Base-by-base conservation (phyloP, 1,140 invertebrate genomes). In the Carcinoscorpius rotundicauda region DNA sequence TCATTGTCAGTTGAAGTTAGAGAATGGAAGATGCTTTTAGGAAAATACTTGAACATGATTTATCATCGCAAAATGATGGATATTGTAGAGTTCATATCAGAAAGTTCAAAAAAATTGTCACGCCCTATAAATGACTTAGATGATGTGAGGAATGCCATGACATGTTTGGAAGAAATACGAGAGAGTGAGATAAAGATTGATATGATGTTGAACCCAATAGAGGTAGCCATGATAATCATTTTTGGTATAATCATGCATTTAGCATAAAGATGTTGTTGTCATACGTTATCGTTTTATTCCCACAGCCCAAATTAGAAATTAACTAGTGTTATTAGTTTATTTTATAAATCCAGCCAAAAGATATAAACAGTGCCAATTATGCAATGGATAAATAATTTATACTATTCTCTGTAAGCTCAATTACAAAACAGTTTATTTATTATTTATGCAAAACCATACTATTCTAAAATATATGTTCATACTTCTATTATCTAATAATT, bases 161-260 rank as follows among this genome's bases (percentile, higher is more conserved):
- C 81, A 66, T 86, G 86, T 63, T 76, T 93, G n/a, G 83, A 85
- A 69, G 80, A 84, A 55, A 86, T 93, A 69, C 77, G 88, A 58
- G 78, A 80, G 62, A 74, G 75, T 64, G 76, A 79, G 73, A 88
- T 91, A 68, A 80, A 83, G 70, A 84, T 90, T 78, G 89, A 92
- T 66, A 81, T 85, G 78, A 82, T 83, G 71, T 75, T 92, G 51
- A 82, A 81, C 64, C 76, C 85, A 3, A 88, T 92, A 68, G 87
- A 90, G 76, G 78, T 71, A 66, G 52, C n/a, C n/a, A 49, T 58
- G 29, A 29, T 29, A 29, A 2, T 29, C 29, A 2, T 29, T 29
- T 29, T 29, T 29, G 29, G 29, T 29, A 29, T 29, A 29, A 29
- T 29, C 29, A 29, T 29, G 29, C 29, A 29, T 29, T 29, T 29